phyloP scores from a whole-genome alignment of 2,888 invertebrate genomes.

The Oegoconia quadripuncta region DNA sequence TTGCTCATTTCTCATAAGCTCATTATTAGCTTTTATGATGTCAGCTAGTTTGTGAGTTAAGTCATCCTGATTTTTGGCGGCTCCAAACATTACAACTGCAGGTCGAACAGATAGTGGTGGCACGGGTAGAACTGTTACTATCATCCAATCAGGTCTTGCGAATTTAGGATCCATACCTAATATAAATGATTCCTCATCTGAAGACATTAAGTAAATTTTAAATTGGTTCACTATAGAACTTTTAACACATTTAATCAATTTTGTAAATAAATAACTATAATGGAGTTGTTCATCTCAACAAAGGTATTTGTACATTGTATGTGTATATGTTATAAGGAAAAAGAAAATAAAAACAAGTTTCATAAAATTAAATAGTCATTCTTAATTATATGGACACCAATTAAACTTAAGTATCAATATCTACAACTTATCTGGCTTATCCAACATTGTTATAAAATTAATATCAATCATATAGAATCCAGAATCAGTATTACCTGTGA shows the following conservation, averaged over 20 bases:
- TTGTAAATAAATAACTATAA: no score
- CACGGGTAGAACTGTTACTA: conserved; percentile 97
- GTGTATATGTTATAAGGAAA: no score
- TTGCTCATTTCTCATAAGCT: conserved; percentile 95
- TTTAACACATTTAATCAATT: no score
- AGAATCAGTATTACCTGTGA: conserved; percentile 78
- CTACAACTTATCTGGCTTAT: no score
- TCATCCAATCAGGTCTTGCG: conserved; percentile 99
- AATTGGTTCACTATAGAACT: no score
- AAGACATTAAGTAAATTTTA: no score
- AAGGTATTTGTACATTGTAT: no score
- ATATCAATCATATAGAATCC: background rate
- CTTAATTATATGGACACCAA: no score
- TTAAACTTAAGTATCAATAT: no score
- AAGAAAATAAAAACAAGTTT: no score
- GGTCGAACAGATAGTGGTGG: conserved; percentile 98
- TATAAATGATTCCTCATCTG: conserved; percentile 96
- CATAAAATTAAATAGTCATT: no score
- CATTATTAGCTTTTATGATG: conserved; percentile 98
- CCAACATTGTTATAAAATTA: conserved; percentile 1
- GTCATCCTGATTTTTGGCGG: conserved; percentile 99
- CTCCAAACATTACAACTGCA: conserved; percentile 99
- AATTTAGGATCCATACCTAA: conserved; percentile 98
- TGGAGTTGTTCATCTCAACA: no score
- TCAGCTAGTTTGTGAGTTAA: conserved; percentile 99